These are phyloP conservation scores for Neoseiulus cucumeris DNA, from an alignment of 1,140 invertebrate species.

Conservation along the genomic window DNA sequence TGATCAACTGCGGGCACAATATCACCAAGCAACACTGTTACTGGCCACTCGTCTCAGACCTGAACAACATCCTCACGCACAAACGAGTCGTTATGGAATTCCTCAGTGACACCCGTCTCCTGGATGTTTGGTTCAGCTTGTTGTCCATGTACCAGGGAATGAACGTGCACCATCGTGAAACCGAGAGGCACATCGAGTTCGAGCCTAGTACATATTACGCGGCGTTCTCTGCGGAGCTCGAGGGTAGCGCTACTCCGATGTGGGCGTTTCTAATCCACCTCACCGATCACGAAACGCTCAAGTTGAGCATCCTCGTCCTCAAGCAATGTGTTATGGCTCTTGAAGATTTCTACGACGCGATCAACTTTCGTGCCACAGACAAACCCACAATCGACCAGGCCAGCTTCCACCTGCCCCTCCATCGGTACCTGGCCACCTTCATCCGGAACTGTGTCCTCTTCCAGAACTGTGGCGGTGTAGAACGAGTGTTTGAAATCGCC, in stretches of 20 bases:
- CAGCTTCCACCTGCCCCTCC: slow-evolving; percentile 83
- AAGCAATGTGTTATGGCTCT: slow-evolving; percentile 49
- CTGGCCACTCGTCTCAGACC: slow-evolving; percentile 88
- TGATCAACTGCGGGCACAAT: slow-evolving; percentile 72
- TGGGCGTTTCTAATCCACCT: slow-evolving; percentile 82
- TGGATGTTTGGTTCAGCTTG: slow-evolving; percentile 86
- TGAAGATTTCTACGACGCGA: slow-evolving; percentile 63
- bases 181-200: slow-evolving; percentile 79
- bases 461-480: slow-evolving; percentile 44
- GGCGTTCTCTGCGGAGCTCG: slow-evolving; percentile 84
- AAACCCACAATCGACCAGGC: slow-evolving; percentile 60
- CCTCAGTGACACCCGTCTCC: slow-evolving; percentile 56
- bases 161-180: slow-evolving; percentile 80
- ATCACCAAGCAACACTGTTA: slow-evolving; percentile 96
- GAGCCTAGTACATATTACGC: slow-evolving; percentile 91
- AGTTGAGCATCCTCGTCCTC: slow-evolving; percentile 49
- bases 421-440: slow-evolving; percentile 80
- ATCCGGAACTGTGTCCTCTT: slow-evolving; percentile 64
- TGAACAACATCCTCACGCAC: slow-evolving; percentile 91
- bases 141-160: slow-evolving; percentile 84
- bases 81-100: slow-evolving; percentile 69
- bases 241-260: slow-evolving; percentile 88
- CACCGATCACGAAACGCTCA: slow-evolving; percentile 37
- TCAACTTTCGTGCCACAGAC: slow-evolving; percentile 46
- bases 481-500: slow-evolving; percentile 44